phyloP scores from a whole-genome alignment of 2,888 invertebrate species.

The Drosophila nigricruria region DNA sequence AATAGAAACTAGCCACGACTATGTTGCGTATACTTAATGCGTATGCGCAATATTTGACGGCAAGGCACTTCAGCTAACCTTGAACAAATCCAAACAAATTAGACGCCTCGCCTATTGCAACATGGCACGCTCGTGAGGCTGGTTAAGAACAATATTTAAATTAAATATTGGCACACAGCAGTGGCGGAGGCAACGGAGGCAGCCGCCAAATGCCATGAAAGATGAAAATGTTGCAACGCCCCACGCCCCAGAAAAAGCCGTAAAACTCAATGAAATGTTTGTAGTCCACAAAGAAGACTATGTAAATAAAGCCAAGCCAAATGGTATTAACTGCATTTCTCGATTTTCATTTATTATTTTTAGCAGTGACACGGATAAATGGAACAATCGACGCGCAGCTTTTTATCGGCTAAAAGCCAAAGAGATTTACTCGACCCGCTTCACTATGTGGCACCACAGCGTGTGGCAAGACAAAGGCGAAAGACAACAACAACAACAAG shows the following conservation, averaged over 20 bases:
- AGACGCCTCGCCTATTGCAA: slow-evolving; percentile 61
- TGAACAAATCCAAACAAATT: slow-evolving; percentile 62
- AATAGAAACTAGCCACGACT: slow-evolving; percentile 39
- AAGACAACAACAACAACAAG: too few species aligned
- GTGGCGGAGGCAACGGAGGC: neutral
- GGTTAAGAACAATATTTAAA: slow-evolving; percentile 80
- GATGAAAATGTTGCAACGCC: slow-evolving; percentile 59
- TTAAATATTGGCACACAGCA: slow-evolving; percentile 76
- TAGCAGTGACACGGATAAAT: slow-evolving; percentile 69
- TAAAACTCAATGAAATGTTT: slow-evolving; percentile 52
- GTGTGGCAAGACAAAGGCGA: slow-evolving; percentile 22
- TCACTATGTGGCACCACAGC: slow-evolving; percentile 17
- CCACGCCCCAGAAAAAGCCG: slow-evolving; percentile 21
- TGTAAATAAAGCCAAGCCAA: slow-evolving; percentile 52
- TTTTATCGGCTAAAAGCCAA: slow-evolving; percentile 38
- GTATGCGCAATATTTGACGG: slow-evolving; percentile 72
- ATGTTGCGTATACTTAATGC: slow-evolving; percentile 58
- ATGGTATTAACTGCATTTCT: slow-evolving; percentile 66
- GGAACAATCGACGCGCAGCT: slow-evolving; percentile 42
- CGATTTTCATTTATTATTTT: slow-evolving; percentile 61
- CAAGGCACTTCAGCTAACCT: slow-evolving; percentile 60
- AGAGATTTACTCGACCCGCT: slow-evolving; percentile 17
- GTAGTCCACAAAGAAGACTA: slow-evolving; percentile 17
- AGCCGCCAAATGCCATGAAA: slow-evolving; percentile 27
- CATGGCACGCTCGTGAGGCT: slow-evolving; percentile 62